phyloP scores from a whole-genome alignment of 2,888 invertebrate species.

The Drosophila lutescens region DNA sequence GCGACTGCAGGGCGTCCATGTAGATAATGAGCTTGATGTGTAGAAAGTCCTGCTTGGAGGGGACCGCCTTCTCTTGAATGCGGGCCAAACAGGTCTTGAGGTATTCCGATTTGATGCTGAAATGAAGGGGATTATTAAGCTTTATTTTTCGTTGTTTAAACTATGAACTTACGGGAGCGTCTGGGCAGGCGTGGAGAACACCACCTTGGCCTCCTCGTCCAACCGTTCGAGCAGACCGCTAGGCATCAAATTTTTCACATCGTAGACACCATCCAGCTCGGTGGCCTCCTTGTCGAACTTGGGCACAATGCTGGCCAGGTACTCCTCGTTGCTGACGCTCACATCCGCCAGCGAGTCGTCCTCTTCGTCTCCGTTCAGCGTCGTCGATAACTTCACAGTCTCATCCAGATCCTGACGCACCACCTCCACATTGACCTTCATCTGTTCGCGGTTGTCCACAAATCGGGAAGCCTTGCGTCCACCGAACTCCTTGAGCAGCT shows the following conservation, averaged over 20 bases:
- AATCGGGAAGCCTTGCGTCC: constrained; percentile 77
- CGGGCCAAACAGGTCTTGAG: constrained; percentile 57
- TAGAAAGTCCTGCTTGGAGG: constrained; percentile 58
- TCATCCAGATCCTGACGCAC: constrained; percentile 78
- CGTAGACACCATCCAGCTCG: constrained; percentile 71
- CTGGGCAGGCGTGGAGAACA: constrained; percentile 62
- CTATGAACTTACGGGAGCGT: constrained; percentile 78
- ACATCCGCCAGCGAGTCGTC: constrained; percentile 43
- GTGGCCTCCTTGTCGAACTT: constrained; percentile 76
- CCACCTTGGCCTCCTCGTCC: constrained; percentile 81
- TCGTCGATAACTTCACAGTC: constrained; percentile 63
- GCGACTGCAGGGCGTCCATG: constrained; percentile 80
- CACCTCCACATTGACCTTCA: constrained; percentile 79
- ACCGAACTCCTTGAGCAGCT: constrained; percentile 80
- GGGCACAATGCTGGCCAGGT: constrained; percentile 74
- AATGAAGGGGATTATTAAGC: background rate
- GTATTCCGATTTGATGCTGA: constrained; percentile 80
- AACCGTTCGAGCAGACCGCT: constrained; percentile 72
- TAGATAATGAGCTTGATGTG: constrained; percentile 81
- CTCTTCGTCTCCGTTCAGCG: constrained; percentile 34
- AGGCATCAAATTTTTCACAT: constrained; percentile 78
- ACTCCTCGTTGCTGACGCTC: constrained; percentile 50
- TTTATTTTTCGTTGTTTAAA: background rate
- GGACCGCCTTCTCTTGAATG: constrained; percentile 60
- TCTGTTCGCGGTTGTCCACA: constrained; percentile 72